A percentile compares a stretch with the other conserved stretches of the same genome.
Evolutionary conservation across 2,797 vertebrate species (phyloP).

Genomic region (Prunella strophiata): DNA sequence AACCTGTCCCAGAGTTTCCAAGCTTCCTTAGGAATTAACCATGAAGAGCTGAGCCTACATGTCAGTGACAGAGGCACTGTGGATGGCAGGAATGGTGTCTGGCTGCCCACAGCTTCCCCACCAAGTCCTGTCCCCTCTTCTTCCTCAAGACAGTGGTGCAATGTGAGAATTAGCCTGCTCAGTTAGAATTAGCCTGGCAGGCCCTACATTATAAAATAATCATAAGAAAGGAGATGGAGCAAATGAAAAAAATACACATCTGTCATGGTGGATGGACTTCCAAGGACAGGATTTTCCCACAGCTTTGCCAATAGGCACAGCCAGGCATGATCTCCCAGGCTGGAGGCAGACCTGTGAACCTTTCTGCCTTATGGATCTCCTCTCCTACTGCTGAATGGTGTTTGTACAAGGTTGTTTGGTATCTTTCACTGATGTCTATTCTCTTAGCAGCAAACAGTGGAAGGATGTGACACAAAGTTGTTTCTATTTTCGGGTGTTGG

Average conservation of each 20-base stretch:
- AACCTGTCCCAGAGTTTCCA: not conserved
- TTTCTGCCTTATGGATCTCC: not conserved
- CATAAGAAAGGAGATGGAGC: not conserved
- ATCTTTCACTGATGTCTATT: not conserved
- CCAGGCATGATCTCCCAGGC: accelerated
- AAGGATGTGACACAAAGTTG: slow-evolving; percentile 32
- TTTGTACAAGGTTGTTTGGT: not conserved
- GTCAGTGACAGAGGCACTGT: not conserved
- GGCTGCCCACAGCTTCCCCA: not conserved
- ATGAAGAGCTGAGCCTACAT: not conserved
- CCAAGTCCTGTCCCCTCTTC: not conserved
- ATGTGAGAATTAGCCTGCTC: not conserved
- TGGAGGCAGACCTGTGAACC: not conserved
- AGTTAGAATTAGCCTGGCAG: not conserved
- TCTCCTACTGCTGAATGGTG: not conserved
- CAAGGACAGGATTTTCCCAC: not conserved
- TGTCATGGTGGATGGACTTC: not conserved
- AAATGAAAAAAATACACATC: not conserved
- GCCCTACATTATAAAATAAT: not conserved
- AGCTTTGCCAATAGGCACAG: not conserved
- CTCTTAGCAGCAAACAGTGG: not conserved
- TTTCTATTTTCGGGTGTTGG: slow-evolving; percentile 49
- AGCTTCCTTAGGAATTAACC: not conserved
- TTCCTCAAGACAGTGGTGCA: not conserved
- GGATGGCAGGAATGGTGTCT: accelerated